phyloP scores from a whole-genome alignment of 2,113 vertebrate species.

The Varanus salvator region DNA sequence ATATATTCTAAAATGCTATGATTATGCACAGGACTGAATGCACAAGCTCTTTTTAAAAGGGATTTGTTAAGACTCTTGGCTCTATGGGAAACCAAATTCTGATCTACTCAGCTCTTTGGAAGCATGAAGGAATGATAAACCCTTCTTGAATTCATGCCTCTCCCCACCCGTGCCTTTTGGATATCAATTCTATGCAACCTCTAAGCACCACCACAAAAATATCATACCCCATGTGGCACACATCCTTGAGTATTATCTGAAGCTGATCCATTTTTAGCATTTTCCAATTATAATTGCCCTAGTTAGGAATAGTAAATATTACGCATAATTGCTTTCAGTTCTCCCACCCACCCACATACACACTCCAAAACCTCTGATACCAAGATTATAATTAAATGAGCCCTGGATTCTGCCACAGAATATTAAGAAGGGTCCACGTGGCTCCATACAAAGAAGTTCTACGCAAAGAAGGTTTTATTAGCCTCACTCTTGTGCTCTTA shows the following conservation, averaged over 20 bases:
- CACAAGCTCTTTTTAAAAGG: not conserved
- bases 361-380: not conserved
- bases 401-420: not conserved
- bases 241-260: not conserved
- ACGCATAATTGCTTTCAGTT: not conserved
- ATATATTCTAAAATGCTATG: not conserved
- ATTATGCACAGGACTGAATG: not conserved
- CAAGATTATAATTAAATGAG: conserved; percentile 47
- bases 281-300: conserved; percentile 25
- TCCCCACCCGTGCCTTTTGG: not conserved
- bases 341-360: conserved; percentile 21
- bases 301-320: conserved; percentile 41
- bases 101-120: not conserved
- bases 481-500: conserved; percentile 42
- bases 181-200: not conserved
- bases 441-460: conserved; percentile 48
- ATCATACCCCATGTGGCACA: not conserved
- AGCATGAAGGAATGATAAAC: not conserved
- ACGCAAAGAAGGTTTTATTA: conserved; percentile 60
- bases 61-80: not conserved
- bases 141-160: not conserved
- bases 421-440: conserved; percentile 64
- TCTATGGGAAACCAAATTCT: not conserved
- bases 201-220: not conserved
- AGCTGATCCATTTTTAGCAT: conserved; percentile 1